Base-by-base conservation (phyloP, 2,113 vertebrate genomes). In the Dissostichus mawsoni region DNA sequence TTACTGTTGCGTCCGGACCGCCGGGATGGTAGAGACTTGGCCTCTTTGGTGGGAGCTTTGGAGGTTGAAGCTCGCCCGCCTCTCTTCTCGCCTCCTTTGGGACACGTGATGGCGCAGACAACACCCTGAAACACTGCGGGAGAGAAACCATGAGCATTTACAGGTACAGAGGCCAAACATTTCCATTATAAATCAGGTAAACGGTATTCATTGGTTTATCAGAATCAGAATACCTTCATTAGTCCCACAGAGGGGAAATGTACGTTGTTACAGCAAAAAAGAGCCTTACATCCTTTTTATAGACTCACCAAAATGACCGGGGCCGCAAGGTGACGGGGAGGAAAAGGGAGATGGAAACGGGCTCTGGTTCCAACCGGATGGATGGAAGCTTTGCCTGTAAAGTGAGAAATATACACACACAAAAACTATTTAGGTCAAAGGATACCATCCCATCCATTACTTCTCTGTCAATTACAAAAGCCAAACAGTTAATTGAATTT, bases 1-100 rank as follows among this genome's bases (percentile, higher is more conserved):
- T 94, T 97, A 78, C 83, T 96, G 87, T 95, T 96, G 52, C 96
- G 95, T 68, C 96, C 94, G 51, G 97, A 98, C 45, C 97, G 95
- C 75, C 96, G 95, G 66, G 97, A 91, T 25, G 94, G 91, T 55
- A 95, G 20, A 68, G 93, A 88, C 83, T 95, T 89, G 0, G 91
- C 72, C 82, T 97, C 96, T 88, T 96, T 97, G 88, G 95, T 94
- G 71, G 94, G 91, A 81, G 95, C 96, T 95, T 96, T 97, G 79
- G 95, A 93, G 23, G 94, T 95, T 56, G 98, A 95, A 63, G 96
- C 94, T 55, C 96, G 93, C 72, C 94, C 89, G 56, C 96, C 95
- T 66, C 97, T 96, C 82, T 97, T 98, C 78, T 97, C 97, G 71
- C 96, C 97, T 84, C 98, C 98, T 92, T 97, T 97, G 50, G 97